Evolutionary conservation across 2,888 invertebrate genomes (phyloP), one percentile per base, ranked within the genome.

Genomic region (Nemotelus pantherinus): DNA sequence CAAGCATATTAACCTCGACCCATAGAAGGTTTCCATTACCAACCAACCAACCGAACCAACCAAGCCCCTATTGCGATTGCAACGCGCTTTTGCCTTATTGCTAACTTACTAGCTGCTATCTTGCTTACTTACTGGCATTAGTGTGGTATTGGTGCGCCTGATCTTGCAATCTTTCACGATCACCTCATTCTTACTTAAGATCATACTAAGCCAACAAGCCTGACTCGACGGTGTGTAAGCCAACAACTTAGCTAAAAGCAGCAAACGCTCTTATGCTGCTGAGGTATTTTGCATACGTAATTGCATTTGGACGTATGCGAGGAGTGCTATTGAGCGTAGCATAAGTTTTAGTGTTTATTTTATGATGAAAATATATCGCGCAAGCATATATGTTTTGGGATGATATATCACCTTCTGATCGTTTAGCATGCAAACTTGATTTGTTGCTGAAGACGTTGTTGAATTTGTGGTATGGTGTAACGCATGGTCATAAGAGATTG

Each of bases 111-210:
- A 41, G 1, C 9, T 58, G 25, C 9, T 4, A 10, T 57, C 57
- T n/a, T 25, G 57, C 9, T 57, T 4, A 57, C 25, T 57, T 10
- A 25, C 57, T 57, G 10, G 57, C 63, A 63, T 63, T 5, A 43
- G 63, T 63, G 43, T n/a, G 9, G 43, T 63, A 43, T 63, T 44
- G 7, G 48, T 47, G 48, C 25, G 48, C 50, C 68, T 68, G 68
- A 68, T 68, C 68, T 68, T 68, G 68, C 68, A 68, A 68, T 68
- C 68, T 68, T 65, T 68, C 68, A 68, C 68, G 68, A 68, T 44
- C 68, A 68, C 68, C 68, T 68, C 68, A 68, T 47, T 68, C 68
- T 68, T 68, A 3, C 68, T n/a, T 43, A 68, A 68, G 68, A 68
- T 68, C 68, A 68, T 63, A 43, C 39, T 43, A 5, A 58, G 53